These are phyloP conservation scores for Tachypleus tridentatus DNA, from an alignment of 1,140 invertebrate species.

Conservation along the genomic window DNA sequence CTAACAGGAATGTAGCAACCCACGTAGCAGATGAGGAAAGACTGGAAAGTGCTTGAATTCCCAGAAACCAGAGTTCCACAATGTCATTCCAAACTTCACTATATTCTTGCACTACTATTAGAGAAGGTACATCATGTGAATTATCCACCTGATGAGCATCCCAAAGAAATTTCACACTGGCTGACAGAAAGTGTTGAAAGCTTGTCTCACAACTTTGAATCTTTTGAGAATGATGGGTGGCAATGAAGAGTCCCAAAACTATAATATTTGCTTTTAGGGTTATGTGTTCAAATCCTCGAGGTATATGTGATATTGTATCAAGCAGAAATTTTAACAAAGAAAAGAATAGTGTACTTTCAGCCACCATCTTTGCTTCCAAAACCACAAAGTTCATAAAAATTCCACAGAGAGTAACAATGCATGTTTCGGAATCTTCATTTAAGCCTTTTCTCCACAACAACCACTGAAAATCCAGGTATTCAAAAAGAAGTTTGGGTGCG, in stretches of 20 bases:
- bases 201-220: slow-evolving; percentile 22
- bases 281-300: slow-evolving; percentile 66
- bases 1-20: slow-evolving; percentile 78
- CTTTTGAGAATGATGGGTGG: slow-evolving; percentile 62
- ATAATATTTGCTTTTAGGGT: slow-evolving; percentile 71
- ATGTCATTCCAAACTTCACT: slow-evolving; percentile 77
- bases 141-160: slow-evolving; percentile 74
- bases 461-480: slow-evolving; percentile 25
- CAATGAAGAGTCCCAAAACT: slow-evolving; percentile 62
- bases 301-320: slow-evolving; percentile 59
- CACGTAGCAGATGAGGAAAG: slow-evolving; percentile 66
- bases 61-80: slow-evolving; percentile 81
- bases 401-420: slow-evolving; percentile 58
- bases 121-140: slow-evolving; percentile 54
- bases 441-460: neutral
- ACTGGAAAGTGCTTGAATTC: slow-evolving; percentile 78
- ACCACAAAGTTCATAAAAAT: slow-evolving; percentile 87
- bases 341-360: slow-evolving; percentile 59
- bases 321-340: slow-evolving; percentile 73
- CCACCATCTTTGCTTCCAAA: slow-evolving; percentile 64
- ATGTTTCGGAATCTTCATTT: slow-evolving; percentile 5
- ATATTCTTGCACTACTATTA: slow-evolving; percentile 71
- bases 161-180: slow-evolving; percentile 68
- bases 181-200: slow-evolving; percentile 18
- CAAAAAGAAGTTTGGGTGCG: slow-evolving; percentile 25